phyloP scores from a whole-genome alignment of 2,888 invertebrate genomes.

The Gari tellinella region DNA sequence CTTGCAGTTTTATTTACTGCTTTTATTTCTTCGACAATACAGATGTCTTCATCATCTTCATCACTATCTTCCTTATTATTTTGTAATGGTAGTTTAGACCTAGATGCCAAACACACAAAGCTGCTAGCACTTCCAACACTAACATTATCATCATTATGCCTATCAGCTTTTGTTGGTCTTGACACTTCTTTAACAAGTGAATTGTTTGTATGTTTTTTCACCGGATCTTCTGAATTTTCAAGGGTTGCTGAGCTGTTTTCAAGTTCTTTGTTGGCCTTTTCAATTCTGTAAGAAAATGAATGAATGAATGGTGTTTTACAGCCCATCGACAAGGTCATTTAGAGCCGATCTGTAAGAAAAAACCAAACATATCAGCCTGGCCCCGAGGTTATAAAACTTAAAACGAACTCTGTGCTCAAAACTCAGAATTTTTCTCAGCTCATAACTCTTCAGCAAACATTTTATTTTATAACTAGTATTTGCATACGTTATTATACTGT shows the following conservation, averaged over 20 bases:
- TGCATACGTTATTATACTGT: too few relatives aligned
- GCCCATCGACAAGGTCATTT: too few relatives aligned
- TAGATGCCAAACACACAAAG: slow-evolving; percentile 26
- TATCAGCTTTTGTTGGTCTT: too few relatives aligned
- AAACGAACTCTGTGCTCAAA: too few relatives aligned
- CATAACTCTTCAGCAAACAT: too few relatives aligned
- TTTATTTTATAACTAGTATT: too few relatives aligned
- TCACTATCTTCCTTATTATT: neutral
- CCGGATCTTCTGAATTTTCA: neutral
- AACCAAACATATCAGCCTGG: too few relatives aligned
- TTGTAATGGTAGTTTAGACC: neutral
- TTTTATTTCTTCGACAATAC: slow-evolving; percentile 27
- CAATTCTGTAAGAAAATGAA: slow-evolving; percentile 5
- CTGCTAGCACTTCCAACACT: slow-evolving; percentile 7
- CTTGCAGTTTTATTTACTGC: neutral
- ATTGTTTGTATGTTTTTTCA: neutral
- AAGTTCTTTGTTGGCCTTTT: slow-evolving; percentile 40
- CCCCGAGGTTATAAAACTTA: too few relatives aligned
- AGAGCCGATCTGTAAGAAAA: too few relatives aligned
- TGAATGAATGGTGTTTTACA: too few relatives aligned
- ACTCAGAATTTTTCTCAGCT: too few relatives aligned
- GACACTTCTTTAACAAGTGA: too few relatives aligned
- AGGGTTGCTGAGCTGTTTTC: neutral
- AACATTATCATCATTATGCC: neutral
- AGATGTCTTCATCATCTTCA: slow-evolving; percentile 28